Base-by-base conservation (phyloP, 2,888 invertebrate species). In the Rhingia campestris region DNA sequence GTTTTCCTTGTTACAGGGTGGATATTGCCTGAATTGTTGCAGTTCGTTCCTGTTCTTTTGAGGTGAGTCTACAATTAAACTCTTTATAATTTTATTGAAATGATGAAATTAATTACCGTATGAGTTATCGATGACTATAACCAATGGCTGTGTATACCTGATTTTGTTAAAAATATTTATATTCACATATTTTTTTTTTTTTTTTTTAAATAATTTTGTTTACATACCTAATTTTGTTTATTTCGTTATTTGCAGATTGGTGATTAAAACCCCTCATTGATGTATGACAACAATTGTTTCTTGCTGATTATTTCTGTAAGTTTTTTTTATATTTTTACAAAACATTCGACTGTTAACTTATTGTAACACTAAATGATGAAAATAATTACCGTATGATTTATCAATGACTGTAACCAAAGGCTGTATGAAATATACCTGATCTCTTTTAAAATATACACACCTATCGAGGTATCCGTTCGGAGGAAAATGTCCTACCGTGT, bases 291-390 rank as follows among this genome's bases (percentile, higher is more conserved):
- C 7, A 39, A 10, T 39, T 22, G 22, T 39, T 39, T 39, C 39
- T 3, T 9, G 10, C 1, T 39, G 3, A 39, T 9, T 3, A 39
- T 49, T 6, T 7, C 3, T 7, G 4, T 30, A 6, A 22, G 14
- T 43, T 43, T 43, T 10, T 9, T 10, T 3, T 43, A 43, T n/a
- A 4, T 10, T n/a, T n/a, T n/a, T n/a, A n/a, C n/a, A n/a, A n/a
- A 4, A 10, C 41, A 43, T n/a, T 43, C n/a, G n/a, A n/a, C n/a
- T 43, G 4, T n/a, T n/a, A 43, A 4, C 0, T 10, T 39, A 9
- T 39, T 39, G 37, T 4, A n/a, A n/a, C n/a, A n/a, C n/a, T n/a
- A 47, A 43, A 39, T 88, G 88, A 88, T 86, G 87, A 87, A 58
- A 76, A 32, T 72, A 72, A 77, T 77, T 72, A 79, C 79, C 79